Percentiles rank a stretch among this genome's conserved stretches.
These are phyloP conservation scores for Celastrina argiolus DNA, from an alignment of 2,888 invertebrate genomes.

Conservation along the genomic window DNA sequence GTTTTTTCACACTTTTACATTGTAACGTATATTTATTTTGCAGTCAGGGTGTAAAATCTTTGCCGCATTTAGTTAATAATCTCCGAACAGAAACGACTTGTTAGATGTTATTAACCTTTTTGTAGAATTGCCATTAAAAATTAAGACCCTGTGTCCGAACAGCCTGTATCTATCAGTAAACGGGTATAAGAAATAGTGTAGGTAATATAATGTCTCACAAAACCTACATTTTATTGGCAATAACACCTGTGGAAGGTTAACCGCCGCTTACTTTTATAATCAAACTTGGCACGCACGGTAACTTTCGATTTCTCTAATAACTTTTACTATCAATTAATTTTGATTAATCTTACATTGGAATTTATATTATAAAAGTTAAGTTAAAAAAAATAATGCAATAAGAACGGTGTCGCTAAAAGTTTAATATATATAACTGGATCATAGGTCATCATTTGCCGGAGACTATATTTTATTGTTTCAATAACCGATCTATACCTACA, in stretches of 20 bases:
- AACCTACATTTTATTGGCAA: constrained; percentile 4
- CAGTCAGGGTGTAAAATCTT: constrained; percentile 8
- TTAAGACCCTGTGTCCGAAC: not conserved
- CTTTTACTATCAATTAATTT: constrained; percentile 16
- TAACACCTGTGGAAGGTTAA: constrained; percentile 8
- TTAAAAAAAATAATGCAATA: not conserved
- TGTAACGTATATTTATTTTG: constrained; percentile 52
- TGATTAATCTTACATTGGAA: not conserved
- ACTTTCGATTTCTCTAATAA: constrained; percentile 16
- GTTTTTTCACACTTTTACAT: constrained; percentile 12
- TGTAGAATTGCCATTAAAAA: not conserved
- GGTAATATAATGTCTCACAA: constrained; percentile 1
- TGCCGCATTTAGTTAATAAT: not conserved
- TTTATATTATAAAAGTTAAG: not conserved
- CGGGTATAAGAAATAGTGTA: too few relatives aligned
- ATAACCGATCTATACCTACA: too few relatives aligned
- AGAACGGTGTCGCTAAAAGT: too few relatives aligned
- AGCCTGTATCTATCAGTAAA: not conserved
- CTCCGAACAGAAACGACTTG: not conserved
- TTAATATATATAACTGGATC: too few relatives aligned
- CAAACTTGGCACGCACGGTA: constrained; percentile 8
- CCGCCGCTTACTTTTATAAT: constrained; percentile 6
- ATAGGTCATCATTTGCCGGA: too few relatives aligned
- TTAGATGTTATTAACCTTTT: not conserved
- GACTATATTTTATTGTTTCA: too few relatives aligned